Base-by-base conservation (phyloP, 2,113 vertebrate genomes). In the Ceratotherium simum region DNA sequence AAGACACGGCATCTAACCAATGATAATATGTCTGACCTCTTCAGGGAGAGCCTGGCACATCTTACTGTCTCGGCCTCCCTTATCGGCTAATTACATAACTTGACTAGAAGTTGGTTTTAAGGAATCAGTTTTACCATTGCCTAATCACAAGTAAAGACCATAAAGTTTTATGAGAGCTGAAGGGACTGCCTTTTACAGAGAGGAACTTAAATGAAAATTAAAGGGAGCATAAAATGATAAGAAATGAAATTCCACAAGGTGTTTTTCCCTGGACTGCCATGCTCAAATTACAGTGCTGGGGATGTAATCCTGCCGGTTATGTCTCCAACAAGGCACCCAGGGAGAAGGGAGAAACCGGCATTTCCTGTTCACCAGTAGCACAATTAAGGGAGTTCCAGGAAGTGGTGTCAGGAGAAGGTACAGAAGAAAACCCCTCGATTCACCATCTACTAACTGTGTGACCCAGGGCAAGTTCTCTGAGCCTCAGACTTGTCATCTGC, bases 101-200 rank as follows among this genome's bases (percentile, higher is more conserved):
- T 62, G 94, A 92, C 94, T 82, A 94, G 87, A 95, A 96, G 94
- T 79, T 97, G 92, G 94, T 91, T 97, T 98, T 95, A 96, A 81
- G 90, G 97, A 97, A 97, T 96, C 94, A 93, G 39, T 97, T 97
- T 92, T 81, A 88, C 96, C 92, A 92, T 64, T 85, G 84, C 88
- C 94, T 94, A 83, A 97, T 96, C 88, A 72, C 95, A 95, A 97
- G 94, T 73, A 92, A 98, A 98, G 93, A 92, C 97, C 62, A 78
- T 98, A 96, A 98, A 97, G 94, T 97, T 98, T 98, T 97, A 97
- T 27, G 97, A 97, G 96, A 98, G 92, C 92, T 88, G 88, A 98
- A 97, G 94, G 97, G 88, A 98, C 85, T 87, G 87, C 92, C 90
- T 97, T 94, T 96, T 91, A 94, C 17, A 29, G 94, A 98, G 67